A percentile compares a stretch with the other conserved stretches of the same genome.
Conservation (phyloP, 2,888 invertebrate species). For the Macrophya alboannulata region DNA sequence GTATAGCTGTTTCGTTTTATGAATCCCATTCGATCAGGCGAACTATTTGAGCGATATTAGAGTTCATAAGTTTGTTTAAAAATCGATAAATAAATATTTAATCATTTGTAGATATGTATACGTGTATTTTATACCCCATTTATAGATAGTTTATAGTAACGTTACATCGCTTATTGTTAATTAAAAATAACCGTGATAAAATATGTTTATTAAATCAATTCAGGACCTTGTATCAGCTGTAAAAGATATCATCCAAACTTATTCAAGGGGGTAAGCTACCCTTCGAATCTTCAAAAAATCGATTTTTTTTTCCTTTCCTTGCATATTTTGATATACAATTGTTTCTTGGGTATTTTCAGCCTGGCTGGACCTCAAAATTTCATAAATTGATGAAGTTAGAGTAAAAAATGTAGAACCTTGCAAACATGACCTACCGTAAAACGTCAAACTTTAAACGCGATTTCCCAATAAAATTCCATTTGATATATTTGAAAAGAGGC, state of each 20-base stretch:
- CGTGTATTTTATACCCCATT: slow-evolving; percentile 55
- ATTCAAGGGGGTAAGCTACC: background rate
- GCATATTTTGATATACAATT: too few species aligned
- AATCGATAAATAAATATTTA: background rate
- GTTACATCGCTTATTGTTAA: slow-evolving; percentile 36
- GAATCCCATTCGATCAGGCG: background rate
- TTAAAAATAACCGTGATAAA: slow-evolving; percentile 16
- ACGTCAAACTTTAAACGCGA: too few species aligned
- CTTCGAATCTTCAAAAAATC: too few species aligned
- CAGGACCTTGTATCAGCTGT: slow-evolving; percentile 3
- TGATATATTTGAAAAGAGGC: too few species aligned
- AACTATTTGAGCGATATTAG: background rate
- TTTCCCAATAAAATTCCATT: too few species aligned
- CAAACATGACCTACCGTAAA: too few species aligned
- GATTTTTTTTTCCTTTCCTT: too few species aligned
- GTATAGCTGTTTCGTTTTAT: background rate
- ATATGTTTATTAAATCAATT: slow-evolving; percentile 6
- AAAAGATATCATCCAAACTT: background rate
- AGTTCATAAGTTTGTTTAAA: background rate
- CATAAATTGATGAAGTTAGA: too few species aligned
- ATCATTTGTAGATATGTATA: slow-evolving; percentile 46
- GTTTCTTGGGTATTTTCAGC: too few species aligned
- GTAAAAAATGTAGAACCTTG: too few species aligned
- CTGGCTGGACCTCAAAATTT: too few species aligned
- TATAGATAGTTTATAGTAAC: slow-evolving; percentile 50